A percentile compares a stretch with the other conserved stretches of the same genome.
These are phyloP conservation scores for Plecotus auritus DNA, from an alignment of 2,113 vertebrate species.

Conservation along the genomic window DNA sequence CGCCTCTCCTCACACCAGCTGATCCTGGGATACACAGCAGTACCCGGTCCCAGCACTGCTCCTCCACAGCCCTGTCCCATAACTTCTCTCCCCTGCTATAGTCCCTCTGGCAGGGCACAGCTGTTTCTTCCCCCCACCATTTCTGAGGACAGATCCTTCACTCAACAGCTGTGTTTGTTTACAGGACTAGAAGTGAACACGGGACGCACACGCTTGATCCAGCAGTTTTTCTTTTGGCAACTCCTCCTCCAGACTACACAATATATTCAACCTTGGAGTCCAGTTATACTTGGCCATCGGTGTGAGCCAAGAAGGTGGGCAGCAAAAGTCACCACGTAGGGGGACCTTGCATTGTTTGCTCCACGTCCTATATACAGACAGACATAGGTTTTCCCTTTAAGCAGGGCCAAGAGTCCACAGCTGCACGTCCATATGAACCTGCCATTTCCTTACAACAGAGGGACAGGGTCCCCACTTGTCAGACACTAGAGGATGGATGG, in stretches of 20 bases:
- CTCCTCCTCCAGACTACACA: conserved; percentile 77
- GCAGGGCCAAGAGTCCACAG: neutral
- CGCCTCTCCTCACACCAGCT: conserved; percentile 25
- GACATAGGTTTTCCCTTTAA: neutral
- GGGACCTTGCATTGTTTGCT: conserved; percentile 34
- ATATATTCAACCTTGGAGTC: conserved; percentile 75
- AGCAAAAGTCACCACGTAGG: neutral
- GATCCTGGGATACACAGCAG: conserved; percentile 51
- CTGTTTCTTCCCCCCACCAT: conserved; percentile 58
- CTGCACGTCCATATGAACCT: neutral
- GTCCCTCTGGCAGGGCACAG: conserved; percentile 76
- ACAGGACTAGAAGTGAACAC: conserved; percentile 80
- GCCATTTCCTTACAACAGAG: conserved; percentile 33
- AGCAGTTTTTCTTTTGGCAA: conserved; percentile 71
- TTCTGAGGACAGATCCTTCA: conserved; percentile 74
- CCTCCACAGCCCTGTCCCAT: conserved; percentile 50
- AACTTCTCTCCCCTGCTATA: conserved; percentile 70
- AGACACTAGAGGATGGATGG: neutral
- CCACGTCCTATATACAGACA: neutral
- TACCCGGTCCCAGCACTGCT: conserved; percentile 57
- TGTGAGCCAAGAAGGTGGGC: conserved; percentile 48
- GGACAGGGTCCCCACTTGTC: neutral
- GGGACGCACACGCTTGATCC: conserved; percentile 78
- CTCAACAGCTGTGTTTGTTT: conserved; percentile 89
- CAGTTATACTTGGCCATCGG: conserved; percentile 71